Percentiles rank a stretch among this genome's conserved stretches.
phyloP scores from a whole-genome alignment of 2,888 invertebrate species.

The Polyploca ridens region DNA sequence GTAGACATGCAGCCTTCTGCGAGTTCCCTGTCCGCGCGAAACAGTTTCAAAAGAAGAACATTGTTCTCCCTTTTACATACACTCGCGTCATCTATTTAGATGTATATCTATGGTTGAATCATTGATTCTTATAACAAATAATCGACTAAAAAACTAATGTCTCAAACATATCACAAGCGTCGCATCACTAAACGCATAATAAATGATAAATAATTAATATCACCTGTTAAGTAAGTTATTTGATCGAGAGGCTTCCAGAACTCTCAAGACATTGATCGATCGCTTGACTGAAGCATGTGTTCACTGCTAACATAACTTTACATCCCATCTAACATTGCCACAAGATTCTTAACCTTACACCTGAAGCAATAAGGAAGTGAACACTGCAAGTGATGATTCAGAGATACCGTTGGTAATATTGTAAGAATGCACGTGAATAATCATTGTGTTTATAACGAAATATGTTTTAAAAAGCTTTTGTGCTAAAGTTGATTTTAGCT shows the following conservation, averaged over 20 bases:
- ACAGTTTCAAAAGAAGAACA: no score
- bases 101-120: no score
- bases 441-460: neutral
- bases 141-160: neutral
- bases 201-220: conserved; percentile 50
- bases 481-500: neutral
- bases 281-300: conserved; percentile 43
- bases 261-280: conserved; percentile 51
- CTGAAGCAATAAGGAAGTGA: neutral
- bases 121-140: neutral
- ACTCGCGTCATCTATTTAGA: no score
- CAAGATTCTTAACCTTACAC: neutral
- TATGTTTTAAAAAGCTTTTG: conserved; percentile 5
- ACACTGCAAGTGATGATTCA: neutral
- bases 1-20: no score
- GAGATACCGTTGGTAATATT: neutral
- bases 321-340: neutral
- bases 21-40: no score
- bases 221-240: conserved; percentile 41
- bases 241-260: conserved; percentile 54
- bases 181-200: conserved; percentile 9
- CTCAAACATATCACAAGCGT: neutral
- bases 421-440: conserved; percentile 8
- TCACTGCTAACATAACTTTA: conserved; percentile 27
- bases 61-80: no score